Percentiles rank a stretch among this genome's conserved stretches.
These are phyloP conservation scores for Temnothorax longispinosus DNA, from an alignment of 1,140 invertebrate species.

Conservation along the genomic window DNA sequence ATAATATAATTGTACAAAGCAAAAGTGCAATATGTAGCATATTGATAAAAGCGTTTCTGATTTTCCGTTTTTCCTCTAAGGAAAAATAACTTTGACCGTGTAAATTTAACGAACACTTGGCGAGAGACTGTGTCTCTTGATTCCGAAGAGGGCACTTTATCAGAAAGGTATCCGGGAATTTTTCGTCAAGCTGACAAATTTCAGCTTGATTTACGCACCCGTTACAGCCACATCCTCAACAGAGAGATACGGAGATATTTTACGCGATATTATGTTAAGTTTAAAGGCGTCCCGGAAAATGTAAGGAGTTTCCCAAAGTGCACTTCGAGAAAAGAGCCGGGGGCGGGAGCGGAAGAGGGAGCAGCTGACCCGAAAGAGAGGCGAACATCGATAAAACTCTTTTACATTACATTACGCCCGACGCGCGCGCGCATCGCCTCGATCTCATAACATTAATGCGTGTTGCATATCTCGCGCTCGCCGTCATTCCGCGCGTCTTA, in stretches of 20 bases:
- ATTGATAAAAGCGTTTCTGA: not conserved
- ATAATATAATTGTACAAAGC: not conserved
- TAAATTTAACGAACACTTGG: not conserved
- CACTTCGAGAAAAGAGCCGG: slow-evolving; percentile 19
- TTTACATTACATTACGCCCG: slow-evolving; percentile 70
- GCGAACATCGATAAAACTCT: slow-evolving; percentile 71
- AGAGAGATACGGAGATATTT: slow-evolving; percentile 45
- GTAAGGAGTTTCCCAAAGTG: slow-evolving; percentile 49
- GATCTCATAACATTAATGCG: slow-evolving; percentile 74
- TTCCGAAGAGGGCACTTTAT: slow-evolving; percentile 19
- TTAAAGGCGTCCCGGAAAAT: slow-evolving; percentile 38
- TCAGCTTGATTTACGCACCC: slow-evolving; percentile 7
- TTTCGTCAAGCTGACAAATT: slow-evolving; percentile 21
- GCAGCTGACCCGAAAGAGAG: slow-evolving; percentile 64
- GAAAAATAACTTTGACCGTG: not conserved
- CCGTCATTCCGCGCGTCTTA: slow-evolving; percentile 42
- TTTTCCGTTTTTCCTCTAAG: not conserved
- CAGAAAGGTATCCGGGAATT: not conserved
- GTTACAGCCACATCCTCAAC: not conserved
- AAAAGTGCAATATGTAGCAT: not conserved
- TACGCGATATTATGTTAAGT: slow-evolving; percentile 63
- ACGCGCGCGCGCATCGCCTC: slow-evolving; percentile 60
- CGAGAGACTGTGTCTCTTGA: not conserved
- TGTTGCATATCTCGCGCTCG: slow-evolving; percentile 30
- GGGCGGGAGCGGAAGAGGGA: slow-evolving; percentile 16